phyloP scores from a whole-genome alignment of 64 coral and sea anemone genomes.

The Montipora capricornis region DNA sequence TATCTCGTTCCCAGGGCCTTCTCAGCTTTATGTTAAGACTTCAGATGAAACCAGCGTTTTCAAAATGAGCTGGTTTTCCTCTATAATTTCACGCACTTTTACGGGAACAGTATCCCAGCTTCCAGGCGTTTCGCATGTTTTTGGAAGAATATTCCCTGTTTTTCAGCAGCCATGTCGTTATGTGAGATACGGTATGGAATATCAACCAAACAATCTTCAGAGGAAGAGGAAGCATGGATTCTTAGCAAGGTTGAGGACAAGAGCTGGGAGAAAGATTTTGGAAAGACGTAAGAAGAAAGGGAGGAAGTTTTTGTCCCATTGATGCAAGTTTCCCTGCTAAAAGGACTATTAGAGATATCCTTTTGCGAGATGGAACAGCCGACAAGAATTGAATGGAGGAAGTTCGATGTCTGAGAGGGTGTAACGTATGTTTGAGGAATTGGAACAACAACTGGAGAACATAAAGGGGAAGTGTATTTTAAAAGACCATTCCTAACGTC shows the following conservation, averaged over 20 bases:
- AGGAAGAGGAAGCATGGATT: slow-evolving; percentile 99
- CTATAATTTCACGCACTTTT: not conserved
- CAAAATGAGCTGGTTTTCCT: slow-evolving; percentile 23
- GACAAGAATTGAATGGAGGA: not conserved
- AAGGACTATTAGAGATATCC: not conserved
- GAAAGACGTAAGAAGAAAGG: slow-evolving; percentile 88
- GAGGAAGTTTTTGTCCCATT: slow-evolving; percentile 98
- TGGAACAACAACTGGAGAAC: no score
- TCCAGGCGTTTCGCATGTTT: slow-evolving; percentile 1
- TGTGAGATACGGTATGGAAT: slow-evolving; percentile 95
- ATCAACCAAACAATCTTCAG: slow-evolving; percentile 94
- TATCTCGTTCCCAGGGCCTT: no score
- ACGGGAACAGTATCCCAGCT: not conserved
- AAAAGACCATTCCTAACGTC: no score
- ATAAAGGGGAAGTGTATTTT: no score
- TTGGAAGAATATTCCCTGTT: slow-evolving; percentile 17
- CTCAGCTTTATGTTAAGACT: no score
- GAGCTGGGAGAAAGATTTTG: slow-evolving; percentile 83
- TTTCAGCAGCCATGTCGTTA: slow-evolving; percentile 78
- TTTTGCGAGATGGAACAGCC: not conserved
- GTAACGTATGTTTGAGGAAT: no score
- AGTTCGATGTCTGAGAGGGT: not conserved
- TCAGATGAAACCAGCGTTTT: not conserved
- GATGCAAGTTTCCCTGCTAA: not conserved
- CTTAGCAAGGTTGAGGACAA: slow-evolving; percentile 84